These are phyloP conservation scores for Nysson spinosus DNA, from an alignment of 2,888 invertebrate genomes.

Conservation along the genomic window DNA sequence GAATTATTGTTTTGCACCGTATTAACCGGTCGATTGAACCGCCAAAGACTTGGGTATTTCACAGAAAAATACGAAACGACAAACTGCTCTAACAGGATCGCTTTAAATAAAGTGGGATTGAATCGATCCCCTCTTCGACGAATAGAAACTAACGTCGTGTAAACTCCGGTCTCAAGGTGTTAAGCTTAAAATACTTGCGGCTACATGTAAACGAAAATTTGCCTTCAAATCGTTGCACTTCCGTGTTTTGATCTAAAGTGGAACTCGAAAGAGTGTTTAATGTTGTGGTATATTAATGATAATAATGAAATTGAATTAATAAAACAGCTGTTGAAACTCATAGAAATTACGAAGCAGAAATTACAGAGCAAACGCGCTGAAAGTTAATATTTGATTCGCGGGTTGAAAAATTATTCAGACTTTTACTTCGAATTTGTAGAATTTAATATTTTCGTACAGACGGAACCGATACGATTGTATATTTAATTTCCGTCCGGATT, in stretches of 20 bases:
- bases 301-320: conserved; percentile 10
- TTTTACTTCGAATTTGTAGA: too few relatives aligned
- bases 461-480: neutral
- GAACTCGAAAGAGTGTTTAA: too few relatives aligned
- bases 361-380: too few relatives aligned
- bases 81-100: neutral
- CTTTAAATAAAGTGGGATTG: neutral
- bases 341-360: too few relatives aligned
- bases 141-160: neutral
- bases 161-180: neutral
- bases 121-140: neutral
- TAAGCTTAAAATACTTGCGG: too few relatives aligned
- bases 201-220: too few relatives aligned
- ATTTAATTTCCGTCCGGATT: conserved; percentile 9
- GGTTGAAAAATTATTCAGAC: too few relatives aligned
- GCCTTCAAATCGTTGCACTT: too few relatives aligned
- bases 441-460: too few relatives aligned
- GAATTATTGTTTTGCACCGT: too few relatives aligned
- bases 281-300: too few relatives aligned
- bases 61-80: neutral
- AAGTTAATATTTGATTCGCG: conserved; percentile 14
- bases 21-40: neutral
- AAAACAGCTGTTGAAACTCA: conserved; percentile 2
- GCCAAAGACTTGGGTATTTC: neutral
- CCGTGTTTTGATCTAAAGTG: too few relatives aligned